Conservation (phyloP, 2,888 invertebrate genomes). For the Chirona hameri region DNA sequence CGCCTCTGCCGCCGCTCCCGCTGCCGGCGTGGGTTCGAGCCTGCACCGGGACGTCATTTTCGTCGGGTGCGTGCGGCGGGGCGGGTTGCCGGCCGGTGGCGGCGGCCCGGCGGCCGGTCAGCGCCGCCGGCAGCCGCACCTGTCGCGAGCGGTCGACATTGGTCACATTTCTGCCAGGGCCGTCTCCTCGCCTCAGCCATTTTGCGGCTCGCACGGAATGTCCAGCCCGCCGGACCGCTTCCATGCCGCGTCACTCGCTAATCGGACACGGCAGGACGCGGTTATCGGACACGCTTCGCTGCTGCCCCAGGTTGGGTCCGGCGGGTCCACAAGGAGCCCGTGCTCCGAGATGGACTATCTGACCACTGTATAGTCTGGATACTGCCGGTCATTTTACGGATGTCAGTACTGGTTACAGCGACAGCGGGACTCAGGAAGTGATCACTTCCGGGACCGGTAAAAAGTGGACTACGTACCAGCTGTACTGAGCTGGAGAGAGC, state of each 20-base stretch:
- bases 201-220: conserved; percentile 14
- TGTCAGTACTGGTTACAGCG: no score
- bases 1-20: no score
- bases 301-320: not conserved
- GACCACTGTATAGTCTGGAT: no score
- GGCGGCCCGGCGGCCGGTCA: not conserved
- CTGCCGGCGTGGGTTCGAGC: no score
- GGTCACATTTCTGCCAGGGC: conserved; percentile 1
- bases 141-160: not conserved
- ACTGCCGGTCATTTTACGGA: no score
- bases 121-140: not conserved
- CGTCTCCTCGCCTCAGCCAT: not conserved
- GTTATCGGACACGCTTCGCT: not conserved
- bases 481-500: no score
- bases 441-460: no score
- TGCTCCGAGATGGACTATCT: no score
- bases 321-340: no score
- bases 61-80: not conserved
- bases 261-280: not conserved
- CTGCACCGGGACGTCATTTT: not conserved
- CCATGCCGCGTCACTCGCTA: not conserved
- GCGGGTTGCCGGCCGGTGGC: not conserved
- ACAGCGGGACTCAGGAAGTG: no score
- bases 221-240: not conserved
- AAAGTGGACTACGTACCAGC: no score